These are phyloP conservation scores for Rambutsinella grinnellia DNA, from an alignment of 2,888 invertebrate species.

Conservation along the genomic window DNA sequence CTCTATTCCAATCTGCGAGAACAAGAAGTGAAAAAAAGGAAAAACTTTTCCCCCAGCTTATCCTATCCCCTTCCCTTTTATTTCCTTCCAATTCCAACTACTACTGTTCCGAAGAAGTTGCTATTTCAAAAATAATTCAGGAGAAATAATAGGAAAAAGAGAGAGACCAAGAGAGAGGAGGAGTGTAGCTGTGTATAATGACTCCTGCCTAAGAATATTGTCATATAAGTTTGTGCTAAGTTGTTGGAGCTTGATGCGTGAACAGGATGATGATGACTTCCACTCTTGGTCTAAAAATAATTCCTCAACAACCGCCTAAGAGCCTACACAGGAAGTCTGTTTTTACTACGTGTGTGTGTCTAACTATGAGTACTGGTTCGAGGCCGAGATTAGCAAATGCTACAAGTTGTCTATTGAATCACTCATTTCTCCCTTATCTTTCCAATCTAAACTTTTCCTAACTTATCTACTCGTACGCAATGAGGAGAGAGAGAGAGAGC, in stretches of 20 bases:
- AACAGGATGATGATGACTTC: constrained; percentile 6
- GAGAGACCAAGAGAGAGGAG: constrained; percentile 4
- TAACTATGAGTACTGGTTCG: constrained; percentile 51
- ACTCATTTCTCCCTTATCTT: constrained; percentile 22
- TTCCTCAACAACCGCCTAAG: constrained; percentile 15
- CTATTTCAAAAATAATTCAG: constrained; percentile 49
- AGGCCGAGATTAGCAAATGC: constrained; percentile 54
- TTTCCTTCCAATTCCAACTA: constrained; percentile 13
- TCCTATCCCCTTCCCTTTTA: constrained; percentile 25
- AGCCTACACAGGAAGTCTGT: constrained; percentile 52
- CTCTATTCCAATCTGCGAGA: too few relatives aligned
- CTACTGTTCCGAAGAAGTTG: constrained; percentile 28
- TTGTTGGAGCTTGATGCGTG: background rate
- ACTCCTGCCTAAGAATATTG: background rate
- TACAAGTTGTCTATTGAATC: constrained; percentile 53
- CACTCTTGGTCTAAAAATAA: constrained; percentile 55
- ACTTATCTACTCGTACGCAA: background rate
- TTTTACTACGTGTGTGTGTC: constrained; percentile 30
- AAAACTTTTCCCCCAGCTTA: constrained; percentile 21
- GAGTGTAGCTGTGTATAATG: constrained; percentile 16
- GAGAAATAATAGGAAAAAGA: constrained; percentile 46
- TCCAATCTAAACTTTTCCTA: background rate
- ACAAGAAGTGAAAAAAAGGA: too few relatives aligned
- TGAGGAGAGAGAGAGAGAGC: background rate
- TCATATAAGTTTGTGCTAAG: background rate